These are phyloP conservation scores for Anabacerthia variegaticeps DNA, from an alignment of 2,797 vertebrate genomes.

Conservation along the genomic window DNA sequence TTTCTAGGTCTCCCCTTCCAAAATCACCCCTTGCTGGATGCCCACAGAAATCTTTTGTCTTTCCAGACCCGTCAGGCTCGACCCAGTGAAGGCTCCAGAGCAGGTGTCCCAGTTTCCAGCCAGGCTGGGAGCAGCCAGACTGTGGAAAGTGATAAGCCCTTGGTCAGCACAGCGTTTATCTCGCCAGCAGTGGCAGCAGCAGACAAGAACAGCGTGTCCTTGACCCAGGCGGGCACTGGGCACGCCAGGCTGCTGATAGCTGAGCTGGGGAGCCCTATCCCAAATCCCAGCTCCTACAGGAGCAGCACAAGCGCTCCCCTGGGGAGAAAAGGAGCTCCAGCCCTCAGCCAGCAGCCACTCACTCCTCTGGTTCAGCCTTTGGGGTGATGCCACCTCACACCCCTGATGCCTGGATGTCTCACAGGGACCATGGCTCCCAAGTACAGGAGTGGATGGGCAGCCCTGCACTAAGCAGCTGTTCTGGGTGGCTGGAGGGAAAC, in stretches of 20 bases:
- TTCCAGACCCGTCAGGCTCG: accelerated
- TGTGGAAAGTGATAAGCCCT: not conserved
- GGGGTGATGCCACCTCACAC: not conserved
- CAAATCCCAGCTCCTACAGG: not conserved
- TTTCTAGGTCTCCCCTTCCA: not conserved
- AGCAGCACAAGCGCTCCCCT: not conserved
- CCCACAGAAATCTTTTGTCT: not conserved
- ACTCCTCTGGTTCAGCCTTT: not conserved
- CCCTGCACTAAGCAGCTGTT: not conserved
- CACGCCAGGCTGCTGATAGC: not conserved
- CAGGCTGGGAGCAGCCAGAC: not conserved
- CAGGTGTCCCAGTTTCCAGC: not conserved
- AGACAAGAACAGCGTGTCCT: not conserved
- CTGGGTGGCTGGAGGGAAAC: not conserved
- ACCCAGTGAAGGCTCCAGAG: accelerated
- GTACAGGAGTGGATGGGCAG: not conserved
- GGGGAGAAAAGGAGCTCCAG: not conserved
- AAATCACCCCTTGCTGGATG: accelerated
- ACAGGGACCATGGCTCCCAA: not conserved
- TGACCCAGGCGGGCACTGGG: not conserved
- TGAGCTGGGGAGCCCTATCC: not conserved
- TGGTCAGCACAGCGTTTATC: accelerated
- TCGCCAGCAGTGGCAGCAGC: not conserved
- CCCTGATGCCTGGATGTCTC: not conserved
- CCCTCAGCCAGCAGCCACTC: not conserved